phyloP scores from a whole-genome alignment of 2,888 invertebrate species.

The Syrista parreyssii region DNA sequence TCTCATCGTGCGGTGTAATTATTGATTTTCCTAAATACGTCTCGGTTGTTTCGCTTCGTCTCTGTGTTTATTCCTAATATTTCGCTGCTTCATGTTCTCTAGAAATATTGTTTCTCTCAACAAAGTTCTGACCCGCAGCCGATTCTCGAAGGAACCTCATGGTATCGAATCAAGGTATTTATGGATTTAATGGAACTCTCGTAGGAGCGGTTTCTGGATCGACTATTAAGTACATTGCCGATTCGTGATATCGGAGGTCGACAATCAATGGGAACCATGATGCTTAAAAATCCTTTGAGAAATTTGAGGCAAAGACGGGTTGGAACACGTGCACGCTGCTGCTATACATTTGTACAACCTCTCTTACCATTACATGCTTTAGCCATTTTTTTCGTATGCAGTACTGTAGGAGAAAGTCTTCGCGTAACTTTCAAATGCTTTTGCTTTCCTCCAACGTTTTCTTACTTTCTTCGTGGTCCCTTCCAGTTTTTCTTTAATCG shows the following conservation, averaged over 20 bases:
- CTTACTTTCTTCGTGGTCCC: background rate
- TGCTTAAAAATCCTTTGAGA: background rate
- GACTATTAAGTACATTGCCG: background rate
- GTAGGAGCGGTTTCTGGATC: background rate
- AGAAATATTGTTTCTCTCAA: background rate
- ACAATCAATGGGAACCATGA: background rate
- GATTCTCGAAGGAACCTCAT: background rate
- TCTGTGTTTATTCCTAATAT: background rate
- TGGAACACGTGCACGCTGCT: background rate
- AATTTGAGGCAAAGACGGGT: background rate
- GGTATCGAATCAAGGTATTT: background rate
- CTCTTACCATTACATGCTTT: conserved; percentile 32
- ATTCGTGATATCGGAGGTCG: background rate
- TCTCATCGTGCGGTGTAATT: background rate
- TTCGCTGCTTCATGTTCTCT: background rate
- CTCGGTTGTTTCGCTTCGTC: background rate
- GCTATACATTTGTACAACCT: conserved; percentile 64
- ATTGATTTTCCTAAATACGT: background rate
- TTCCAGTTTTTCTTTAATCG: background rate
- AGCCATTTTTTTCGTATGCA: background rate
- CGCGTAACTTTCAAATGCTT: background rate
- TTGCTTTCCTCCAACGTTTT: background rate
- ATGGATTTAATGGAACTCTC: background rate
- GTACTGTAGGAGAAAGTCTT: background rate
- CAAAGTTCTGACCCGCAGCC: background rate